Base-by-base conservation (phyloP, 2,113 vertebrate genomes). In the Thermophis baileyi region DNA sequence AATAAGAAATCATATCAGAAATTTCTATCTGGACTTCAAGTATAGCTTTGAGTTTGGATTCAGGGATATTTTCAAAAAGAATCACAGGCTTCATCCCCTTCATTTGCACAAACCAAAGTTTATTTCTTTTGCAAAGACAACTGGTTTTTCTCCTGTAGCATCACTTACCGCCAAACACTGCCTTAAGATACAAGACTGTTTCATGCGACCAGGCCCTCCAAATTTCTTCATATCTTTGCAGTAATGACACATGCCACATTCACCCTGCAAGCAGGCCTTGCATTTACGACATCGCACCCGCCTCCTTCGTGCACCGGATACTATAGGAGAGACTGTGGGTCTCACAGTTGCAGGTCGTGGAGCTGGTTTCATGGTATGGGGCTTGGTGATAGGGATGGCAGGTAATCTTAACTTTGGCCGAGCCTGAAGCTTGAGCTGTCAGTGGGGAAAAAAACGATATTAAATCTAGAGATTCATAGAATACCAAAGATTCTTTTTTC, bases 201-300 rank as follows among this genome's bases (percentile, higher is more conserved):
- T 99, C 98, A 99, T 99, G 49, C 99, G 98, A 18, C 99, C 99
- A 7, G 99, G 98, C 0, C 99, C 99, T 0, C 99, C 99, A 24
- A 99, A 99, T 95, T 99, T 99, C 97, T 98, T 98, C 99, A 99
- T 99, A 97, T 99, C 99, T 30, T 98, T 98, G 97, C 99, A 99
- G 96, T 98, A 99, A 95, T 98, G 98, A 97, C 99, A 99, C 91
- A 98, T 97, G 89, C 99, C 98, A 47, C 99, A 99, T 97, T 99
- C 99, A 54, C 98, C 98, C 93, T 99, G 98, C 95, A 98, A 96
- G 96, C 99, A 99, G 18, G 97, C 99, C n/a, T 98, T 98, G 92
- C 99, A 99, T 94, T 98, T 99, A 22, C 99, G 98, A 95, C 99
- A 99, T 40, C 99, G 97, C 60, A 99, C 99, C 2, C 99, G 97